Evolutionary conservation across 2,797 vertebrate genomes (phyloP).

Genomic region (Pangasius sanitwongsei): DNA sequence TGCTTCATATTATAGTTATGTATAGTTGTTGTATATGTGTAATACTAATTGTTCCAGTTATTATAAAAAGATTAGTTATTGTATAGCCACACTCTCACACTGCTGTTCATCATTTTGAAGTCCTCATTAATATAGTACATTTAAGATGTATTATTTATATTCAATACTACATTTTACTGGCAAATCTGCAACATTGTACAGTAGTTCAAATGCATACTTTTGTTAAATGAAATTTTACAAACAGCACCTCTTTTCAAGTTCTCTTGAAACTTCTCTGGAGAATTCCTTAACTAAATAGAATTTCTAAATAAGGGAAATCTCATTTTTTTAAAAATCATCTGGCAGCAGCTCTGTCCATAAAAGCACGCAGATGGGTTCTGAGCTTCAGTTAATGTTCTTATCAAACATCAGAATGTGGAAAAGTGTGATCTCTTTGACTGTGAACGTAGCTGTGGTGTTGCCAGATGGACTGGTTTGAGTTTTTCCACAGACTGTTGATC

Average conservation of each 20-base stretch:
- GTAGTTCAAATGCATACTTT: not conserved
- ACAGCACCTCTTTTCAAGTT: not conserved
- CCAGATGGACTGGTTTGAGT: not conserved
- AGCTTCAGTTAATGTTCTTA: not conserved
- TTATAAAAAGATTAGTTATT: conserved; percentile 20
- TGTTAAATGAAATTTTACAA: not conserved
- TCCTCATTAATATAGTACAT: not conserved
- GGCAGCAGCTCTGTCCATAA: not conserved
- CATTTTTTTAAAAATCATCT: not conserved
- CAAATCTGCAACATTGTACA: conserved; percentile 1
- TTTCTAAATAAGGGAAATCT: not conserved
- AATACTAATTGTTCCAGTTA: conserved; percentile 1
- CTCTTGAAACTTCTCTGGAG: not conserved
- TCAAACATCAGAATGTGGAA: not conserved
- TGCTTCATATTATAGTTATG: not conserved
- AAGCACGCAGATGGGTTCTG: no score
- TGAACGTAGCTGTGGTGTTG: no score
- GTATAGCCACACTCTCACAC: conserved; percentile 1
- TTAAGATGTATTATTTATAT: conserved; percentile 17
- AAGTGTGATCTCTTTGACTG: not conserved
- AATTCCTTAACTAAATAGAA: not conserved
- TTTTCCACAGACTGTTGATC: not conserved
- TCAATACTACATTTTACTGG: not conserved
- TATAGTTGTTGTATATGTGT: conserved; percentile 20
- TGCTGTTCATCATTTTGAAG: conserved; percentile 1